Evolutionary conservation across 2,113 vertebrate species (phyloP), one percentile per base, ranked within the genome.

Genomic region (Hydrochoerus hydrochaeris): DNA sequence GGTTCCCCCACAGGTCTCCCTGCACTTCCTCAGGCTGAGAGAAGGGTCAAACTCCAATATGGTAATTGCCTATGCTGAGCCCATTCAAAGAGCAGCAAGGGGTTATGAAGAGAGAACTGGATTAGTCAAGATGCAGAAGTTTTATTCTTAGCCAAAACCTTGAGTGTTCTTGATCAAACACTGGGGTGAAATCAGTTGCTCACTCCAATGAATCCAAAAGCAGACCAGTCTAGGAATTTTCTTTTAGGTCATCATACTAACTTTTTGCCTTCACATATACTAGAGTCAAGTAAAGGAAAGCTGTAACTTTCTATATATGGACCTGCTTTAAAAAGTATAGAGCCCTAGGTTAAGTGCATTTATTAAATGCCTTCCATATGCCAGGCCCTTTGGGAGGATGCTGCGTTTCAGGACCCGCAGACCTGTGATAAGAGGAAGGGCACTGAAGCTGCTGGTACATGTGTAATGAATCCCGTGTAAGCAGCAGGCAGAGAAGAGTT

Each of bases 231-330:
- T 58, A 44, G 54, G 57, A 81, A 60, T 88, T 88, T 90, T 73
- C 81, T 67, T 67, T 90, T 22, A 92, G 84, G 69, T 35, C 67
- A 92, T n/a, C 46, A 32, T 46, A 85, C 35, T 87, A 90, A 90
- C 13, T 69, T 85, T 83, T 92, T 75, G 41, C 41, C 58, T 83
- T 91, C 38, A 73, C 30, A 86, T 12, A 44, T 9, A 52, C 10
- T 3, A 28, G 32, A 91, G 17, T 22, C 16, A n/a, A 82, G 71
- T 80, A 75, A 80, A 84, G 86, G 28, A 60, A 78, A 58, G 17
- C 54, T 69, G 26, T 30, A 28, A 60, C 19, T 87, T 88, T 88
- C 38, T 86, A 35, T 44, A 60, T 28, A 8, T 8, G 30, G 41
- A 44, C 19, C 16, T 87, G 44, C 17, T 75, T 90, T 82, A 32